These are phyloP conservation scores for Drosophila hamatofila DNA, from an alignment of 2,888 invertebrate genomes.

Conservation along the genomic window DNA sequence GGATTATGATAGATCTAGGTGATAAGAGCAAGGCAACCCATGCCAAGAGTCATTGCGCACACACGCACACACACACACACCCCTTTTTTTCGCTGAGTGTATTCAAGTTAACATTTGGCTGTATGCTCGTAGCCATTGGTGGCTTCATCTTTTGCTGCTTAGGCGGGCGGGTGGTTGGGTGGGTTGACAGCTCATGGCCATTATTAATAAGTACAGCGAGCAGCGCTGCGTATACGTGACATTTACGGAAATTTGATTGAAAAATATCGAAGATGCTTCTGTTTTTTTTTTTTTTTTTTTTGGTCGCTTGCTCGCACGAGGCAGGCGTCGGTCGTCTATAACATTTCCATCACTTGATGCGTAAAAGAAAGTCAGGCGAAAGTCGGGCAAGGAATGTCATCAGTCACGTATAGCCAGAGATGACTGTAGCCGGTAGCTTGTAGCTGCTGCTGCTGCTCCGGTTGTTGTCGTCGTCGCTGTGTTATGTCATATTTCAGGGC, in stretches of 20 bases:
- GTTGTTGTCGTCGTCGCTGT: slow-evolving; percentile 11
- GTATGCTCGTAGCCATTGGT: neutral
- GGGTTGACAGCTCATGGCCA: slow-evolving; percentile 37
- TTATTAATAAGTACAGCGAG: slow-evolving; percentile 71
- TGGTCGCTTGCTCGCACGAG: slow-evolving; percentile 37
- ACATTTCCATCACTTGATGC: slow-evolving; percentile 70
- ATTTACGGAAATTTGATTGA: slow-evolving; percentile 77
- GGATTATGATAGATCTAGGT: slow-evolving; percentile 3
- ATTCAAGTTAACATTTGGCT: slow-evolving; percentile 10
- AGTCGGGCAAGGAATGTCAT: slow-evolving; percentile 3
- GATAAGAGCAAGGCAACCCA: neutral
- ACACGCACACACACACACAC: neutral
- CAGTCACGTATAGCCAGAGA: slow-evolving; percentile 52
- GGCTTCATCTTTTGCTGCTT: slow-evolving; percentile 34
- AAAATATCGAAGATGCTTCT: slow-evolving; percentile 65
- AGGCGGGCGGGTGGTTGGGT: neutral
- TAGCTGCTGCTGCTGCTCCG: neutral
- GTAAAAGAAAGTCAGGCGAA: slow-evolving; percentile 35
- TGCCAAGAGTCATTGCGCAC: neutral
- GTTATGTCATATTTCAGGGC: slow-evolving; percentile 62
- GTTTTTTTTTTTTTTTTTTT: slow-evolving; percentile 24
- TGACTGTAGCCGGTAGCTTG: neutral
- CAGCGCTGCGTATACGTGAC: slow-evolving; percentile 72
- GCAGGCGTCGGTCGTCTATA: slow-evolving; percentile 18
- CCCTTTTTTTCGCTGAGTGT: slow-evolving; percentile 32